Evolutionary conservation across 2,888 invertebrate genomes (phyloP).

Genomic region (Azorinus chamasolen): DNA sequence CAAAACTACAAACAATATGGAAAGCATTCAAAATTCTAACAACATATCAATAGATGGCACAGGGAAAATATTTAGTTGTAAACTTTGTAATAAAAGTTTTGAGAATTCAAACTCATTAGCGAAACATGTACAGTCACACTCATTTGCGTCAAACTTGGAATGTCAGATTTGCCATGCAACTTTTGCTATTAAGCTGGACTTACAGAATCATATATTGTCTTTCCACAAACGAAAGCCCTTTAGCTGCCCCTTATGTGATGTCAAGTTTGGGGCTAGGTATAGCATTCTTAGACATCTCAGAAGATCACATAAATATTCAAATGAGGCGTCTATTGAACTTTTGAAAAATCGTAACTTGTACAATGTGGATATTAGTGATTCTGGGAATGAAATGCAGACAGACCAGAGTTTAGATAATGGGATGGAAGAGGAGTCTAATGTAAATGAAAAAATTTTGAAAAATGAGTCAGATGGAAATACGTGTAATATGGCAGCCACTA

Average conservation of each 20-base stretch:
- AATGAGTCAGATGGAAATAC: too few species aligned
- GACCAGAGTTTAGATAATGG: background rate
- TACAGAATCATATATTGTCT: slow-evolving; percentile 31
- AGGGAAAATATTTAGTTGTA: slow-evolving; percentile 19
- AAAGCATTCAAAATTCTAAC: slow-evolving; percentile 4
- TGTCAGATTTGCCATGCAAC: slow-evolving; percentile 46
- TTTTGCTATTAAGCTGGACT: slow-evolving; percentile 35
- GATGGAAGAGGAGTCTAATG: too few species aligned
- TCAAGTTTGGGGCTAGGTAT: slow-evolving; percentile 43
- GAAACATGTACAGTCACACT: slow-evolving; percentile 52
- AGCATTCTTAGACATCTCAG: slow-evolving; percentile 58
- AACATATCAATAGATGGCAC: background rate
- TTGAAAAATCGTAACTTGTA: slow-evolving; percentile 19
- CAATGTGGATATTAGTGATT: background rate
- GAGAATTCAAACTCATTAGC: slow-evolving; percentile 53
- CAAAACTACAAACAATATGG: background rate
- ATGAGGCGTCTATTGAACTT: slow-evolving; percentile 48
- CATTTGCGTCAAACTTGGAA: slow-evolving; percentile 13
- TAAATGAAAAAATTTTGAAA: too few species aligned
- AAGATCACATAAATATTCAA: slow-evolving; percentile 44
- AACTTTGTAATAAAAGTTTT: slow-evolving; percentile 41
- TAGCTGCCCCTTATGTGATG: slow-evolving; percentile 50
- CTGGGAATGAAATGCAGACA: background rate
- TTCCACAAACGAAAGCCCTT: slow-evolving; percentile 36
- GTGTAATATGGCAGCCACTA: too few species aligned